phyloP scores from a whole-genome alignment of 2,888 invertebrate species.

The Pyralis farinalis region DNA sequence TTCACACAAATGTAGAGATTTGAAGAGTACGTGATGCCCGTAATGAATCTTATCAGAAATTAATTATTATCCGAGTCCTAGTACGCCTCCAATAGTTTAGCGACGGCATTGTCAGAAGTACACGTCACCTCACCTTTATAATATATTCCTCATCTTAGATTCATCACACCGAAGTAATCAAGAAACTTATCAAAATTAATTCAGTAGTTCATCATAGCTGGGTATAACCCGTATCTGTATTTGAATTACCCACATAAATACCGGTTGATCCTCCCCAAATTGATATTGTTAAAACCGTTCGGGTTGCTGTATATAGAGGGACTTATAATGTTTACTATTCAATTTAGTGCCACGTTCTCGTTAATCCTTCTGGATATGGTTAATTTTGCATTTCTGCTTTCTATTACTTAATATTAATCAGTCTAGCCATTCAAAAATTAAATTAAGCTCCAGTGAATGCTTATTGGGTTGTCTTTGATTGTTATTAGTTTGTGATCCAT shows the following conservation, averaged over 20 bases:
- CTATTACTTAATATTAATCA: background rate
- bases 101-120: too few relatives aligned
- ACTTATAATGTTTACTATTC: constrained; percentile 9
- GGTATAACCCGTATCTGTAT: constrained; percentile 21
- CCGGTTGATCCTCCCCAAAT: constrained; percentile 34
- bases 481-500: too few relatives aligned
- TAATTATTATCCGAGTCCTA: too few relatives aligned
- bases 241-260: constrained; percentile 28
- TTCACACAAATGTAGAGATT: too few relatives aligned
- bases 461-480: too few relatives aligned
- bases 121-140: too few relatives aligned
- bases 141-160: background rate
- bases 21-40: too few relatives aligned
- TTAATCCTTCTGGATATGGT: constrained; percentile 8
- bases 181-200: constrained; percentile 12
- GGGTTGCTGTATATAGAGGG: constrained; percentile 4
- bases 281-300: constrained; percentile 33
- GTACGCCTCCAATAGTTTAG: too few relatives aligned
- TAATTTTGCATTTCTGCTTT: constrained; percentile 1
- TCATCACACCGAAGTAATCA: background rate
- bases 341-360: constrained; percentile 5
- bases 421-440: too few relatives aligned
- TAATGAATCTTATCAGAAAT: too few relatives aligned
- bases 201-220: constrained; percentile 11
- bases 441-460: too few relatives aligned